Base-by-base conservation (phyloP, 1,140 invertebrate genomes). In the Pachyrhynchus sulphureomaculatus region DNA sequence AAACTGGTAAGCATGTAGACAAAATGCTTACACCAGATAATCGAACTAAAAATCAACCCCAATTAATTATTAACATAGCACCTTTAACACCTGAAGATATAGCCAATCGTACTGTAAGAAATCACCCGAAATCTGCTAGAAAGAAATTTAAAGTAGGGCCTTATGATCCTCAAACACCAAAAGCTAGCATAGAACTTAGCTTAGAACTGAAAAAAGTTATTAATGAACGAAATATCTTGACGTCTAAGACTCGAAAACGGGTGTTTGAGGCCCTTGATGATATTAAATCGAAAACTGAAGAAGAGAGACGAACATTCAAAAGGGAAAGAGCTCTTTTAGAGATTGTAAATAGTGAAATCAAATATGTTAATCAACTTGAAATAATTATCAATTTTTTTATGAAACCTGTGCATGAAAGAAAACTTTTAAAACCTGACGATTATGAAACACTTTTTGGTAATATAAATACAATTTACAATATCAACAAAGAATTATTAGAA, bases 291-390 rank as follows among this genome's bases (percentile, higher is more conserved):
- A 73, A 76, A 59, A 75, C 68, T 39, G 68, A 75, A 36, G 72
- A 78, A 32, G 75, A 77, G 26, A 82, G 77, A 45, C 70, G 81
- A 21, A 72, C 75, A 32, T 73, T 69, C 21, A 76, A 84, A 29
- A 80, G 81, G 56, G 60, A 71, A 20, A 81, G 84, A 73, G 80
- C 81, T 15, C 78, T 87, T 26, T 76, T 84, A 67, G 88, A 90
- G 78, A 84, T 89, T 57, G 79, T 89, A 54, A 81, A 81, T n/a
- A 88, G 87, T 29, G 88, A 91, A 78, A 80, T 83, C 45, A 82
- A 82, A 13, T 91, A 91, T 72, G 72, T 89, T 13, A 77, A 81
- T 36, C 87, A 89, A 69, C 72, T 91, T 12, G 84, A 89, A 72
- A 75, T 83, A 20, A 79, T 90, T 9, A 83, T 86, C 70, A 81